Evolutionary conservation across 2,113 vertebrate species (phyloP).

Genomic region (Gadus macrocephalus): DNA sequence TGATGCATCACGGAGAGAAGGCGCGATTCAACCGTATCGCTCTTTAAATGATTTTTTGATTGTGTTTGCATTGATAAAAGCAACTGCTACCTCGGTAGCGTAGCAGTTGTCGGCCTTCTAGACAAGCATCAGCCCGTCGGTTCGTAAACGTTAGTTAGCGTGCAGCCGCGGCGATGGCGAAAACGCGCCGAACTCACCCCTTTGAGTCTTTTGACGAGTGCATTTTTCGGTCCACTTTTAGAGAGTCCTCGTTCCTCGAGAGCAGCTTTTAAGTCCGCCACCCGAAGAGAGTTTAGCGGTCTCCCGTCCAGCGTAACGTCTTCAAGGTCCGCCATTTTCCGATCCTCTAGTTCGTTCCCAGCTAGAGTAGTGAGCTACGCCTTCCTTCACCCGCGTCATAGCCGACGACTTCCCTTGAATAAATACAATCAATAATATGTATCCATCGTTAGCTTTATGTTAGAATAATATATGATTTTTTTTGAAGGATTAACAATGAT

Average conservation of each 20-base stretch:
- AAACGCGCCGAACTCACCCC: conserved; percentile 76
- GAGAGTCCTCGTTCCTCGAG: conserved; percentile 84
- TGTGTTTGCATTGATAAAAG: conserved; percentile 4
- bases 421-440: no score
- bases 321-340: conserved; percentile 95
- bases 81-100: conserved; percentile 34
- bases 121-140: conserved; percentile 63
- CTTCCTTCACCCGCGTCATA: conserved; percentile 52
- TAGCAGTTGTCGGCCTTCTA: conserved; percentile 59
- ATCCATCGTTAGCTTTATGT: no score
- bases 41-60: neutral
- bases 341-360: conserved; percentile 69
- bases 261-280: conserved; percentile 88
- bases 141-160: conserved; percentile 35
- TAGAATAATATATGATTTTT: no score
- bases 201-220: conserved; percentile 87
- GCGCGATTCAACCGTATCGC: neutral
- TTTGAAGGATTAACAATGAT: no score
- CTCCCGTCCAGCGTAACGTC: conserved; percentile 95
- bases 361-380: conserved; percentile 56
- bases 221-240: conserved; percentile 89
- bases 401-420: conserved; percentile 10
- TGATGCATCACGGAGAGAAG: neutral
- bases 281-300: conserved; percentile 88
- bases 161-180: conserved; percentile 10